Base-by-base conservation (phyloP, 2,888 invertebrate genomes). In the Tetranychus truncatus region DNA sequence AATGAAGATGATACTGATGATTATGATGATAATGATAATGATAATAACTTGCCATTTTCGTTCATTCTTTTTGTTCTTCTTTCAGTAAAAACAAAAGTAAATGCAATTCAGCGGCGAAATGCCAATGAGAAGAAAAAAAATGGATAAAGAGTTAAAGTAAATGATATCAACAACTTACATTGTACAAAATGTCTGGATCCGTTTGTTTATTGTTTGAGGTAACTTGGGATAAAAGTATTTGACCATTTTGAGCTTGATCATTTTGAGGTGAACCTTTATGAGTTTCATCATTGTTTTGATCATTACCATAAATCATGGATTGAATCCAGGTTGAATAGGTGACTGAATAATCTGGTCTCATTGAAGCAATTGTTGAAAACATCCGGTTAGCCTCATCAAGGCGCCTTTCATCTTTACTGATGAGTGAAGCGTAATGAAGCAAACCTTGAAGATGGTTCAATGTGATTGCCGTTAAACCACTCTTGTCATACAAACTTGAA, bases 111-210 rank as follows among this genome's bases (percentile, higher is more conserved):
- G 34, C 3, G 34, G 4, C 0, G 34, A 34, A 34, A 34, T 34
- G 34, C 34, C 34, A 34, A 34, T 34, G 34, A 34, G 34, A 34
- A 34, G 34, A 34, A 34, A 34, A 34, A 34, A 34, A 34, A 34
- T 34, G 34, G 34, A 34, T 34, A 34, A 34, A 34, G 34, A 34
- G 34, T 34, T 34, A 34, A 34, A 34, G 34, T 34, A 34, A 34
- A 34, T 34, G 34, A 34, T 34, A 24, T 71, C 15, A 34, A 77
- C 76, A 6, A 72, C 77, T 74, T 66, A 77, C 77, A 75, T 77
- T 77, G 45, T 77, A 77, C 44, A 77, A 75, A 65, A 76, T 69
- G 45, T 76, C 75, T 15, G 74, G 74, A 45, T 77, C 77, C 55
- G 69, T 72, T 21, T 46, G 71, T 73, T 72, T 74, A 69, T 45